Conservation (phyloP, 2,888 invertebrate genomes). For the Melangyna quadrimaculata region DNA sequence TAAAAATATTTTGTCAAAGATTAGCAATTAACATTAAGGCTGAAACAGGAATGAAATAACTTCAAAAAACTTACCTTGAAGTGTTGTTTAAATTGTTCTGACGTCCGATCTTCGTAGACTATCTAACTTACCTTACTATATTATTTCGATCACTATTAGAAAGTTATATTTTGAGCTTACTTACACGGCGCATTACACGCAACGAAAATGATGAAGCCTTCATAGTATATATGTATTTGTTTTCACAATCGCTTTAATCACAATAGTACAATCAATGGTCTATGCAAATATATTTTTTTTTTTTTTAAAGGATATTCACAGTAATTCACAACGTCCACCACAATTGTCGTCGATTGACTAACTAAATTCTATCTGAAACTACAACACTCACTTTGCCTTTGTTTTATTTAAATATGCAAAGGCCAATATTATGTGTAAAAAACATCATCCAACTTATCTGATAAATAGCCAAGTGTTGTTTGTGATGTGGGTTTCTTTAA, state of each 20-base stretch:
- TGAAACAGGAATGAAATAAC: background rate
- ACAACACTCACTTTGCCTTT: constrained; percentile 11
- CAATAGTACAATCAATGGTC: background rate
- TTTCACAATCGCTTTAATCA: constrained; percentile 4
- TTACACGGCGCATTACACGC: constrained; percentile 68
- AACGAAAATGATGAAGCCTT: constrained; percentile 63
- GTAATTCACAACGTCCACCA: constrained; percentile 22
- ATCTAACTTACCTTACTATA: background rate
- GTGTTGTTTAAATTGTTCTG: background rate
- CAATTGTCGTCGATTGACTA: constrained; percentile 12
- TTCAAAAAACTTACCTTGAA: background rate
- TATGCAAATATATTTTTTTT: background rate
- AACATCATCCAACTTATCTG: constrained; percentile 36
- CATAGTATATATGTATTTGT: constrained; percentile 29
- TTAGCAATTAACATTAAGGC: too few species aligned
- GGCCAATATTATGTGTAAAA: constrained; percentile 15
- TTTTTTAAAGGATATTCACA: background rate
- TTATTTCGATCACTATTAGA: background rate
- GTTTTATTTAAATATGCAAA: constrained; percentile 14
- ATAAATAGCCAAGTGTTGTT: constrained; percentile 46
- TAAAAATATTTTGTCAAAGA: too few species aligned
- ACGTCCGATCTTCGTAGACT: background rate
- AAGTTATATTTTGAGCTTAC: background rate
- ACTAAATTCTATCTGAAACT: constrained; percentile 42
- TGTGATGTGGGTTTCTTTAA: constrained; percentile 49